Conservation (phyloP, 2,888 invertebrate genomes). For the Mycalesis mineus region DNA sequence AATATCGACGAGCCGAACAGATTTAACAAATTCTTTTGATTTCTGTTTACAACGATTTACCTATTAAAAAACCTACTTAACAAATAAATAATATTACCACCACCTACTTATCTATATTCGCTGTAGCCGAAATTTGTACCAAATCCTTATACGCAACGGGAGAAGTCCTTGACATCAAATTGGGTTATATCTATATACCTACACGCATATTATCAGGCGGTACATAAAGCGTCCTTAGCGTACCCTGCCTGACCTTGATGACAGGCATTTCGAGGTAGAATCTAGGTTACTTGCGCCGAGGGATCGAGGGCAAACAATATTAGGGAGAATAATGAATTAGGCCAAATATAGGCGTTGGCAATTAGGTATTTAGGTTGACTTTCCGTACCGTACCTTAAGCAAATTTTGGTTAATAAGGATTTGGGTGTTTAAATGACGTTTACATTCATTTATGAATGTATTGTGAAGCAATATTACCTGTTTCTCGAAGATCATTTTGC, state of each 20-base stretch:
- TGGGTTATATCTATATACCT: slow-evolving; percentile 4
- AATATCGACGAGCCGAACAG: too few relatives aligned
- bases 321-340: slow-evolving; percentile 27
- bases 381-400: too few relatives aligned
- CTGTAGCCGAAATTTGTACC: background rate
- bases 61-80: too few relatives aligned
- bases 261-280: slow-evolving; percentile 51
- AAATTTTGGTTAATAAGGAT: too few relatives aligned
- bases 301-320: slow-evolving; percentile 41
- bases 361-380: slow-evolving; percentile 13
- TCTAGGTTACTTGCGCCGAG: slow-evolving; percentile 52
- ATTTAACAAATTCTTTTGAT: too few relatives aligned
- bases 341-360: slow-evolving; percentile 9
- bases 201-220: slow-evolving; percentile 10
- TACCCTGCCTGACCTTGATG: slow-evolving; percentile 46
- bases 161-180: slow-evolving; percentile 21
- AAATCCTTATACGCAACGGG: background rate
- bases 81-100: too few relatives aligned
- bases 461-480: too few relatives aligned
- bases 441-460: too few relatives aligned
- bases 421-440: too few relatives aligned
- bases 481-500: too few relatives aligned
- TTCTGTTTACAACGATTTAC: too few relatives aligned
- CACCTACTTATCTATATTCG: background rate
- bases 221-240: slow-evolving; percentile 28